phyloP scores from a whole-genome alignment of 2,797 vertebrate species.

The Uromys caudimaculatus region DNA sequence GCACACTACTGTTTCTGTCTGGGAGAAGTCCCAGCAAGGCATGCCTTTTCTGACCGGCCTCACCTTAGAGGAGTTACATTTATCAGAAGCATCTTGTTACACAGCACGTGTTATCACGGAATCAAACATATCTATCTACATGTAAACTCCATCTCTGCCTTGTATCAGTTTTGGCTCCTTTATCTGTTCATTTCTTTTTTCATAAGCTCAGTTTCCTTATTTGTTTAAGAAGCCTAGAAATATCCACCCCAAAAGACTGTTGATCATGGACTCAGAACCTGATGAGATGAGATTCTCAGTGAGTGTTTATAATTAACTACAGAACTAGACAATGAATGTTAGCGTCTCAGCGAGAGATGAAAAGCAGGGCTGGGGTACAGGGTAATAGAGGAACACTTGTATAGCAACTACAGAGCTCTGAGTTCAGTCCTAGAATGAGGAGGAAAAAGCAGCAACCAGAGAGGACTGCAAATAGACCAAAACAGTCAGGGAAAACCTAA shows the following conservation, averaged over 20 bases:
- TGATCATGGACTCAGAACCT: neutral
- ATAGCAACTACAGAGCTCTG: neutral
- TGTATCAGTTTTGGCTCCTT: neutral
- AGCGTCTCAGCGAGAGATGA: neutral
- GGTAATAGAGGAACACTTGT: neutral
- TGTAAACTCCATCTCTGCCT: neutral
- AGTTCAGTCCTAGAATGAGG: neutral
- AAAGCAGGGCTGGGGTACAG: neutral
- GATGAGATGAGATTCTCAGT: neutral
- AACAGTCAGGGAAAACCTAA: neutral
- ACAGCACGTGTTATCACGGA: neutral
- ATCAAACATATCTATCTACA: neutral
- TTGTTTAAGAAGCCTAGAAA: conserved; percentile 17
- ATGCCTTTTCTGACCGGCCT: neutral
- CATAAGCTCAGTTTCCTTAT: conserved; percentile 30
- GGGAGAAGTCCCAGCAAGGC: neutral
- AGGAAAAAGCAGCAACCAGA: neutral
- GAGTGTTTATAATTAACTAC: conserved; percentile 29
- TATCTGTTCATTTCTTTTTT: conserved; percentile 17
- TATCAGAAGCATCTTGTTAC: neutral
- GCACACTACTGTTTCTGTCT: neutral
- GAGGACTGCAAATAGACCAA: neutral
- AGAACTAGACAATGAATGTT: neutral
- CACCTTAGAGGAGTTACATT: neutral
- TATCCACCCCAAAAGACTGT: neutral